These are phyloP conservation scores for Scaptomyza hsui DNA, from an alignment of 1,140 invertebrate genomes.

Conservation along the genomic window DNA sequence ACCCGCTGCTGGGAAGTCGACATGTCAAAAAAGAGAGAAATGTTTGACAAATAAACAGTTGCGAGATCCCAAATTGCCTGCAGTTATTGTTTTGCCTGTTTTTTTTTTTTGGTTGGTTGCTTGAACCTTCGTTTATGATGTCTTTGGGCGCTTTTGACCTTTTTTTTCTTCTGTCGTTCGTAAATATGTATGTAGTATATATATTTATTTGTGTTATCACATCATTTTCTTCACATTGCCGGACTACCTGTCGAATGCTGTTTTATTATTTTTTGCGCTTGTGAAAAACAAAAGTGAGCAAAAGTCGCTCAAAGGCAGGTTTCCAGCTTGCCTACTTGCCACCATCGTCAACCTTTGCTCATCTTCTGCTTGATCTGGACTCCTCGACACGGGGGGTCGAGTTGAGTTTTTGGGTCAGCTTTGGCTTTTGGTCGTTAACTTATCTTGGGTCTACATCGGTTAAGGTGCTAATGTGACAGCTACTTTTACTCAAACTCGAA, in stretches of 20 bases:
- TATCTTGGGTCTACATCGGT: conserved; percentile 74
- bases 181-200: conserved; percentile 32
- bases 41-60: conserved; percentile 81
- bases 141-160: conserved; percentile 77
- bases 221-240: conserved; percentile 65
- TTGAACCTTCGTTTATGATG: conserved; percentile 76
- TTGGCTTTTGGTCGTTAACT: conserved; percentile 64
- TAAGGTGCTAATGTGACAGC: conserved; percentile 79
- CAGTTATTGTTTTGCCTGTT: conserved; percentile 78
- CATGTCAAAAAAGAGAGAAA: conserved; percentile 78
- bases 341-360: conserved; percentile 20
- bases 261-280: conserved; percentile 64
- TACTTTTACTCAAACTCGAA: conserved; percentile 54
- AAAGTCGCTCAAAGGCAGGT: conserved; percentile 41
- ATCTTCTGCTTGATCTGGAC: conserved; percentile 18
- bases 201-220: conserved; percentile 56
- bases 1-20: conserved; percentile 69
- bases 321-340: conserved; percentile 11
- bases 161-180: conserved; percentile 52
- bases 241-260: conserved; percentile 63
- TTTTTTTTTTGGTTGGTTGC: conserved; percentile 7
- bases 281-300: conserved; percentile 79
- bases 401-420: conserved; percentile 38
- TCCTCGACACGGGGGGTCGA: conserved; percentile 39
- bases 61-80: conserved; percentile 71